Conservation (phyloP, 2,113 vertebrate genomes). For the Oplegnathus fasciatus region DNA sequence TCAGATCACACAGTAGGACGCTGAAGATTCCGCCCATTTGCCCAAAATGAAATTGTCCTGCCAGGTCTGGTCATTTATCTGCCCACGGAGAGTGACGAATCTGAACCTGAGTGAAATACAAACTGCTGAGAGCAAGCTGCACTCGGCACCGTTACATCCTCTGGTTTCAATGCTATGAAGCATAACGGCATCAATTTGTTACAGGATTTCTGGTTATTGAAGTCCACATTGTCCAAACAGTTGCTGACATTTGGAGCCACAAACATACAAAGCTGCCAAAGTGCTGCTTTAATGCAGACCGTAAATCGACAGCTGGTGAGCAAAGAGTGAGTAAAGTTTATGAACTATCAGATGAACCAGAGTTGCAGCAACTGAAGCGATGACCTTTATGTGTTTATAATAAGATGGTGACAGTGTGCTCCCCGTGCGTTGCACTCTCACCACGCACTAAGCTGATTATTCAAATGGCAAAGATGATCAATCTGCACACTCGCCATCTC, state of each 20-base stretch:
- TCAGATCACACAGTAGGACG: slow-evolving; percentile 22
- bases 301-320: slow-evolving; percentile 5
- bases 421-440: slow-evolving; percentile 15
- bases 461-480: slow-evolving; percentile 65
- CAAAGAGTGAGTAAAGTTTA: slow-evolving; percentile 30
- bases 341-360: slow-evolving; percentile 9
- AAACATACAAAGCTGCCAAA: neutral
- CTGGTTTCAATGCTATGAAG: neutral
- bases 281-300: neutral
- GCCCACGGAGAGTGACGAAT: neutral
- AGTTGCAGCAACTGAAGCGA: neutral
- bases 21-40: slow-evolving; percentile 14
- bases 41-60: slow-evolving; percentile 31
- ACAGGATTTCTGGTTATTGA: neutral
- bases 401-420: slow-evolving; percentile 21
- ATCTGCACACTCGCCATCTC: slow-evolving; percentile 38
- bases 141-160: neutral
- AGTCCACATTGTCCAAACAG: slow-evolving; percentile 10
- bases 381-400: slow-evolving; percentile 57
- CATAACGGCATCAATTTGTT: neutral
- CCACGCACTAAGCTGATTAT: slow-evolving; percentile 58
- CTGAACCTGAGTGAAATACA: slow-evolving; percentile 20
- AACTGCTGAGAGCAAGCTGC: neutral
- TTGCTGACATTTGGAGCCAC: slow-evolving; percentile 11
- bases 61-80: slow-evolving; percentile 31